Evolutionary conservation across 2,113 vertebrate species (phyloP).

Genomic region (Herpetotheres cachinnans): DNA sequence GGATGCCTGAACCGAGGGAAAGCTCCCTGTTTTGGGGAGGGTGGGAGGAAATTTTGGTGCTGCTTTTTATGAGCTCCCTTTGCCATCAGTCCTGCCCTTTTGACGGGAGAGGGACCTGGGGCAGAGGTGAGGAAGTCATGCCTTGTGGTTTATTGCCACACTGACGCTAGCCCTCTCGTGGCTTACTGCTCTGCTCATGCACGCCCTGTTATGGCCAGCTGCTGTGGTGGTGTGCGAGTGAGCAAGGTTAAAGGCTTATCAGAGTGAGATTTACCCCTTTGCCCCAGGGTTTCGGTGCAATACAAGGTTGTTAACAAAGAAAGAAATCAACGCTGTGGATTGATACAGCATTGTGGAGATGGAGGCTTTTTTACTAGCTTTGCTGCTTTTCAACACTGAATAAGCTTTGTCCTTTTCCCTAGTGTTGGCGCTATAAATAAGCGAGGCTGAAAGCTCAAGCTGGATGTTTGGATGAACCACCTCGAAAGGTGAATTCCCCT

Average conservation of each 20-base stretch:
- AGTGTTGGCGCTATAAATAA: not conserved
- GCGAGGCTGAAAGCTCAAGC: not conserved
- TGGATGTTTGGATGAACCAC: not conserved
- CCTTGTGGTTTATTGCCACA: not conserved
- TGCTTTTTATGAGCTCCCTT: not conserved
- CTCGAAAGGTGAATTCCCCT: not conserved
- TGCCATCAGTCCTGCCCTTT: not conserved
- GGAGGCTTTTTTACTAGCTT: not conserved
- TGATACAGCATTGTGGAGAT: not conserved
- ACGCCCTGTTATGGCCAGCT: not conserved
- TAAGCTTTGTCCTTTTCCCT: not conserved
- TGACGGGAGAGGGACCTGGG: not conserved
- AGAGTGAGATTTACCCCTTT: not conserved
- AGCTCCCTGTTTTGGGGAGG: not conserved
- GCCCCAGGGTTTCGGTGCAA: not conserved
- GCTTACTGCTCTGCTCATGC: not conserved
- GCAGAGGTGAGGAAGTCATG: not conserved
- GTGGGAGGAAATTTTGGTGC: not conserved
- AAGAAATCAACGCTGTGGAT: not conserved
- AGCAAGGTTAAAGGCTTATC: not conserved
- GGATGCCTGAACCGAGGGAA: not conserved
- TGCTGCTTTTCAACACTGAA: not conserved
- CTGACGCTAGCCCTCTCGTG: not conserved
- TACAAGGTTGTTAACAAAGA: not conserved
- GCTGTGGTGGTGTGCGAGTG: rapidly evolving